Evolutionary conservation across 2,797 vertebrate species (phyloP).

Genomic region (Urosaurus nigricauda): DNA sequence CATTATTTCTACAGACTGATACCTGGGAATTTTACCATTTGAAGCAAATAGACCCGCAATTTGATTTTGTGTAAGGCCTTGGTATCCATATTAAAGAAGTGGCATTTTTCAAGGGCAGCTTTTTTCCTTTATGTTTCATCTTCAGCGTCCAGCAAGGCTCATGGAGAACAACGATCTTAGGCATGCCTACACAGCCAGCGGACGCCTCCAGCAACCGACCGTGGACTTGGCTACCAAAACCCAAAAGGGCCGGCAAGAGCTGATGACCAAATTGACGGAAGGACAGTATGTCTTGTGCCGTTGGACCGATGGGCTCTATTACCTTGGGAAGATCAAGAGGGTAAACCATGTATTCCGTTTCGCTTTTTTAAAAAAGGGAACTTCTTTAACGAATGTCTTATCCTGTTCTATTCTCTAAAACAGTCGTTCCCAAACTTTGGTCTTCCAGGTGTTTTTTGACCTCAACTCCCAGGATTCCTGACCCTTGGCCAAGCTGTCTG

Average conservation of each 20-base stretch:
- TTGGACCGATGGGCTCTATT: conserved; percentile 96
- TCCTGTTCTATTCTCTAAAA: background rate
- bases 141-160: conserved; percentile 66
- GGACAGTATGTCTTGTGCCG: conserved; percentile 95
- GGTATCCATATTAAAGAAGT: background rate
- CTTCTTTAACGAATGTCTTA: background rate
- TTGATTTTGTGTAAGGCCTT: background rate
- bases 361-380: background rate
- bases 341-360: conserved; percentile 71
- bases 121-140: conserved; percentile 22
- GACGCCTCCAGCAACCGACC: conserved; percentile 71
- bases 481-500: too few relatives aligned
- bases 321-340: conserved; percentile 95
- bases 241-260: conserved; percentile 74
- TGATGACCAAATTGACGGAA: conserved; percentile 86
- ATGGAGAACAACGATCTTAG: conserved; percentile 77
- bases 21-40: too few relatives aligned
- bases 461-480: too few relatives aligned
- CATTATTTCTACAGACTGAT: too few relatives aligned
- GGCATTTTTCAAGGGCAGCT: background rate
- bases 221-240: conserved; percentile 53
- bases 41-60: too few relatives aligned
- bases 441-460: too few relatives aligned
- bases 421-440: too few relatives aligned
- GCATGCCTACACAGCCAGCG: conserved; percentile 77